Conservation (phyloP, 2,888 invertebrate genomes). For the Phortica okadai region DNA sequence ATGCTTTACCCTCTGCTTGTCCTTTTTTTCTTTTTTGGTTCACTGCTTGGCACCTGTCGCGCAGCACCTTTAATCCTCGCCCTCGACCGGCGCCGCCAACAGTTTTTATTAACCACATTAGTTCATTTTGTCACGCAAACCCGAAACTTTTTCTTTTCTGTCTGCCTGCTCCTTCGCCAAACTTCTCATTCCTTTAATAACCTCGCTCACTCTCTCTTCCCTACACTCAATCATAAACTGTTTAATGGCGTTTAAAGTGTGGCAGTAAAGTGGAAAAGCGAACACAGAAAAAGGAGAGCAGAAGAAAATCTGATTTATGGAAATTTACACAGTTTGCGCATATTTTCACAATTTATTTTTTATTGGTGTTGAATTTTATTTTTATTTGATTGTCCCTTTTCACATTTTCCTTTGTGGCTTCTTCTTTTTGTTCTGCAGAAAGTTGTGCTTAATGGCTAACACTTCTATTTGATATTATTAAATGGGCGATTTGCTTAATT, state of each 20-base stretch:
- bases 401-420: not conserved
- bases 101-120: slow-evolving; percentile 66
- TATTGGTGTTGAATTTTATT: not conserved
- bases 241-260: not conserved
- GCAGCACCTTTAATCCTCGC: too few relatives aligned
- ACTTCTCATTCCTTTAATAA: not conserved
- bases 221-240: too few relatives aligned
- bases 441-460: not conserved
- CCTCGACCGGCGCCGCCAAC: too few relatives aligned
- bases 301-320: slow-evolving; percentile 60
- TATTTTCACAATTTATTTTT: slow-evolving; percentile 66
- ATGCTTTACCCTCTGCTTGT: not conserved
- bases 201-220: too few relatives aligned
- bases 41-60: too few relatives aligned
- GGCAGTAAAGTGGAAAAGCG: not conserved
- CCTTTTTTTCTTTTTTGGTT: slow-evolving; percentile 29
- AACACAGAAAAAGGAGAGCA: not conserved
- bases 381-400: slow-evolving; percentile 1
- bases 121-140: slow-evolving; percentile 72
- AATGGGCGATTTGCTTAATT: too few relatives aligned
- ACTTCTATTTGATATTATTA: too few relatives aligned
- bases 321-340: slow-evolving; percentile 60
- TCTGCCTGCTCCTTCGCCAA: not conserved
- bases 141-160: slow-evolving; percentile 38
- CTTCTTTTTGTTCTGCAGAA: not conserved